Conservation (phyloP, 2,888 invertebrate genomes). For the Argyra leucocephala region DNA sequence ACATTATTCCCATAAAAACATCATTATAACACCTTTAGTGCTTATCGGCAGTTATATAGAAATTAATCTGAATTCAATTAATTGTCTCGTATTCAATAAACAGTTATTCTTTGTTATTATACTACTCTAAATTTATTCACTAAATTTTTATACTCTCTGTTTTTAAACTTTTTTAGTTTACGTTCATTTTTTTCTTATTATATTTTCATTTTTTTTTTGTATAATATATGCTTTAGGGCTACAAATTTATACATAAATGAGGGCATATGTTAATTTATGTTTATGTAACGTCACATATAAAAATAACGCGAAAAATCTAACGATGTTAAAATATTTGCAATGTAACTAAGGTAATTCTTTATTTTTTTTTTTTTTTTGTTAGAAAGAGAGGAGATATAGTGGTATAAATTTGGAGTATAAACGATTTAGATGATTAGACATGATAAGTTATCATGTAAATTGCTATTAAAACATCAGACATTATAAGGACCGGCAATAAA, state of each 20-base stretch:
- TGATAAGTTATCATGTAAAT: neutral
- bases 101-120: no score
- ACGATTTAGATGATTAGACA: constrained; percentile 6
- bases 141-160: no score
- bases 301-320: neutral
- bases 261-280: constrained; percentile 6
- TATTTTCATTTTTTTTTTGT: neutral
- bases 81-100: no score
- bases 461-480: constrained; percentile 3
- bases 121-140: no score
- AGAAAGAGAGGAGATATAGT: no score
- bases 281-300: neutral
- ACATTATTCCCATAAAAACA: no score
- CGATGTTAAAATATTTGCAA: constrained; percentile 1
- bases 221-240: neutral
- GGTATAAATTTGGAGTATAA: neutral
- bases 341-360: neutral
- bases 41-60: no score
- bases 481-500: constrained; percentile 3
- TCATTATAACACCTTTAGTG: no score
- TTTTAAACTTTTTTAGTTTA: no score
- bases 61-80: no score
- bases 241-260: neutral
- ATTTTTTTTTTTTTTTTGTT: no score
- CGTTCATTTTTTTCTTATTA: no score